Percentiles rank a stretch among this genome's conserved stretches.
Conservation (phyloP, 1,140 invertebrate species). For the Cydia strobilella region DNA sequence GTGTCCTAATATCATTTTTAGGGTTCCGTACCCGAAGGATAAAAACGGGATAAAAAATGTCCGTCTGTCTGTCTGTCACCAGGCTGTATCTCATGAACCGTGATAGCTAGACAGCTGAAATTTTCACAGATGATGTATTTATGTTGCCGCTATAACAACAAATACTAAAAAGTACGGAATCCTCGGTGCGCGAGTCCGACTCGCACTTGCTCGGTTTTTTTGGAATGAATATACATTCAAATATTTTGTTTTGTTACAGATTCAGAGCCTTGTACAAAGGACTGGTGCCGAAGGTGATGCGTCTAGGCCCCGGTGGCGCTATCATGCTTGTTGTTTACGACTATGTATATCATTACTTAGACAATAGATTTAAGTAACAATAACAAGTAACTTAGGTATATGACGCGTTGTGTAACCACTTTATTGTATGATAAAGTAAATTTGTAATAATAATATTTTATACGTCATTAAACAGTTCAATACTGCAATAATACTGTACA, state of each 20-base stretch:
- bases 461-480: neutral
- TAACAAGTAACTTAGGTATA: neutral
- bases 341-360: constrained; percentile 87
- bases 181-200: too few species aligned
- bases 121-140: too few species aligned
- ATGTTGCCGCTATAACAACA: too few species aligned
- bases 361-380: constrained; percentile 72
- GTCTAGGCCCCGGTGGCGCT: constrained; percentile 94
- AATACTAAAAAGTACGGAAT: too few species aligned
- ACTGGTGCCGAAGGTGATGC: constrained; percentile 92
- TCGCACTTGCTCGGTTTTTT: too few species aligned
- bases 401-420: constrained; percentile 30
- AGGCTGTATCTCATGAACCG: too few species aligned
- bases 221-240: neutral
- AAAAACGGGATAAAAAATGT: too few species aligned
- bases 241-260: constrained; percentile 79
- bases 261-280: constrained; percentile 95
- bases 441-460: neutral
- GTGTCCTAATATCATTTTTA: neutral
- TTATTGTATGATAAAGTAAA: neutral
- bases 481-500: too few species aligned
- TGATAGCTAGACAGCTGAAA: too few species aligned
- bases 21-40: too few species aligned
- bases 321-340: constrained; percentile 95
- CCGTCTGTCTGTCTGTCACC: too few species aligned